phyloP scores from a whole-genome alignment of 2,888 invertebrate genomes.

The Lasioglossum calceatum region DNA sequence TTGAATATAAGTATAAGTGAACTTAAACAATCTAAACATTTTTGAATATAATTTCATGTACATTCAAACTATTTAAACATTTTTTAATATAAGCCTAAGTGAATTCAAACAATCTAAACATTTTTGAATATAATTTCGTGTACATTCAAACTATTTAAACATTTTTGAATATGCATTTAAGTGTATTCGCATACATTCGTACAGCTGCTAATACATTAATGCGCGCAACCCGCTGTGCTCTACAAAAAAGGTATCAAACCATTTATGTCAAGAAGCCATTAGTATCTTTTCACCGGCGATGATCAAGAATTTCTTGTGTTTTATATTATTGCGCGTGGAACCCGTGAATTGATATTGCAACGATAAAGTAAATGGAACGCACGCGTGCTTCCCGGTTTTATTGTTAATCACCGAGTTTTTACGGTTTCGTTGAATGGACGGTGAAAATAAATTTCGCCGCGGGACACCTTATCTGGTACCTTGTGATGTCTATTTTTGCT shows the following conservation, averaged over 20 bases:
- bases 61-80: no score
- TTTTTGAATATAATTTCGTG: no score
- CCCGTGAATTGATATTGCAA: background rate
- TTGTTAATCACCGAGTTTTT: constrained; percentile 5
- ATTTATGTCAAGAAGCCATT: constrained; percentile 46
- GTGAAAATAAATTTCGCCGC: constrained; percentile 20
- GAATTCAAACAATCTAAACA: no score
- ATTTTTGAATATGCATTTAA: no score
- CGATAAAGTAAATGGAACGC: constrained; percentile 12
- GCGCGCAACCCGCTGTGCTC: background rate
- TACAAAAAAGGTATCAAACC: background rate
- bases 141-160: no score
- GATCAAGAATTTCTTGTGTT: constrained; percentile 2
- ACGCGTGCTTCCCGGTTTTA: constrained; percentile 11
- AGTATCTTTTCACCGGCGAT: constrained; percentile 38
- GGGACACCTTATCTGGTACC: background rate
- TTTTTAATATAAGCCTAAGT: no score
- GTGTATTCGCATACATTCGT: background rate
- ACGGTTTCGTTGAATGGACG: constrained; percentile 12
- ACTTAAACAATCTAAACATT: no score
- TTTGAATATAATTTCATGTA: no score
- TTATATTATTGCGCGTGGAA: background rate
- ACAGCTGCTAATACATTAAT: background rate
- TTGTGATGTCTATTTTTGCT: background rate
- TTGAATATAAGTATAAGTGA: no score